Conservation (phyloP, 92 coral and sea anemone species). For the Pocillopora meandrina region DNA sequence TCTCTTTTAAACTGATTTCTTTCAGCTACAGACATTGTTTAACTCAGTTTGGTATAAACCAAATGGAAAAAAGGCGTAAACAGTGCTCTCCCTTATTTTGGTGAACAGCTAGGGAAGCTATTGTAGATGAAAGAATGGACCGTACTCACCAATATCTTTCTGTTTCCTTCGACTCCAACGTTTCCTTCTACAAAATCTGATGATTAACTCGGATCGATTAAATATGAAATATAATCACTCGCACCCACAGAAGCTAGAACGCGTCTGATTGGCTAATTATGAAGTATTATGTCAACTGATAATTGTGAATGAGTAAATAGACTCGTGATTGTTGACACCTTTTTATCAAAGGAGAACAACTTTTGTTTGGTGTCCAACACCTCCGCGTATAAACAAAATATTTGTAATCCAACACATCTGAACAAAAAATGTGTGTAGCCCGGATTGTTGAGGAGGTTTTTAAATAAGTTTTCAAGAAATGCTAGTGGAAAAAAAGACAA, state of each 20-base stretch:
- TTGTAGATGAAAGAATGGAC: not conserved
- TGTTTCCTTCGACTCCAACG: not conserved
- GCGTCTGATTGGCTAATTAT: slow-evolving; percentile 13
- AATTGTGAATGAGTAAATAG: slow-evolving; percentile 2
- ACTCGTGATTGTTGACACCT: slow-evolving; percentile 10
- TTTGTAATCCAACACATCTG: not conserved
- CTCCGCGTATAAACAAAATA: not conserved
- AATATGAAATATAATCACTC: not conserved
- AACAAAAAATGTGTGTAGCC: not conserved
- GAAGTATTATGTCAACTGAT: slow-evolving; percentile 36
- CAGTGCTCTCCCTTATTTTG: too few species aligned
- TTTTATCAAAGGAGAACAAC: not conserved
- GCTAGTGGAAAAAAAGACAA: too few species aligned
- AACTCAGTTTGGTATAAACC: too few species aligned
- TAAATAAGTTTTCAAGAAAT: too few species aligned
- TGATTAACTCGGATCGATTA: slow-evolving; percentile 4
- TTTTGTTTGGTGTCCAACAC: slow-evolving; percentile 32
- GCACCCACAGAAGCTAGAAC: not conserved
- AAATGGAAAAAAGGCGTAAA: too few species aligned
- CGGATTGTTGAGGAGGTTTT: too few species aligned
- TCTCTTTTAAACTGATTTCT: too few species aligned
- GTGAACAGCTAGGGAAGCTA: not conserved
- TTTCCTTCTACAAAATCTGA: not conserved
- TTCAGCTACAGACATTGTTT: too few species aligned
- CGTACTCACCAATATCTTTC: slow-evolving; percentile 4